Evolutionary conservation across 1,140 invertebrate genomes (phyloP).

Genomic region (Drosophila trapezifrons): DNA sequence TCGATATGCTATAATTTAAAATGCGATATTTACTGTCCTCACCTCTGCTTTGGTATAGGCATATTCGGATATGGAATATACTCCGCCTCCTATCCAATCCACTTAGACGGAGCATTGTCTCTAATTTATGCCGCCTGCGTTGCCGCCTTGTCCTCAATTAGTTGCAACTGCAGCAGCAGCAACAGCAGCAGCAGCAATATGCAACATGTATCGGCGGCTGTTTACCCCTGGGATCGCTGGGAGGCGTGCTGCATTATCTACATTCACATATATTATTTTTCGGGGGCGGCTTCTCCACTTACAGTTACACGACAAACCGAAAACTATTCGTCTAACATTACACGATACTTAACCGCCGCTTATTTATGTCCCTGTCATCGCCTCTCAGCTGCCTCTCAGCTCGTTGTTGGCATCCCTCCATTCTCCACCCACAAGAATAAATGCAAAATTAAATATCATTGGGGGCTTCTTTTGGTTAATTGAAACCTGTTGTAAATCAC

Average conservation of each 20-base stretch:
- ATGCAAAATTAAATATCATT: conserved; percentile 40
- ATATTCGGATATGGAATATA: neutral
- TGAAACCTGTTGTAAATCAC: conserved; percentile 57
- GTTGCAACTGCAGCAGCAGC: conserved; percentile 36
- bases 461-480: conserved; percentile 42
- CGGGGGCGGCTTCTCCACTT: conserved; percentile 34
- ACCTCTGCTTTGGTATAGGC: neutral
- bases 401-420: neutral
- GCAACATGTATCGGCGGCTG: conserved; percentile 30
- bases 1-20: neutral
- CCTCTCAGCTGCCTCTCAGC: conserved; percentile 42
- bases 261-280: neutral
- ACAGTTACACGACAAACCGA: conserved; percentile 30
- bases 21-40: neutral
- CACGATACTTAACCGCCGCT: conserved; percentile 51
- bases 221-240: conserved; percentile 40
- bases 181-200: conserved; percentile 5
- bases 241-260: conserved; percentile 4
- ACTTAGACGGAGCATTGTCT: conserved; percentile 28
- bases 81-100: conserved; percentile 3
- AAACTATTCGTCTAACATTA: conserved; percentile 56
- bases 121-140: conserved; percentile 48
- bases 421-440: neutral
- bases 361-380: conserved; percentile 54
- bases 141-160: conserved; percentile 51